These are phyloP conservation scores for Sycophila sp. DNA, from an alignment of 1,140 invertebrate genomes.

Conservation along the genomic window DNA sequence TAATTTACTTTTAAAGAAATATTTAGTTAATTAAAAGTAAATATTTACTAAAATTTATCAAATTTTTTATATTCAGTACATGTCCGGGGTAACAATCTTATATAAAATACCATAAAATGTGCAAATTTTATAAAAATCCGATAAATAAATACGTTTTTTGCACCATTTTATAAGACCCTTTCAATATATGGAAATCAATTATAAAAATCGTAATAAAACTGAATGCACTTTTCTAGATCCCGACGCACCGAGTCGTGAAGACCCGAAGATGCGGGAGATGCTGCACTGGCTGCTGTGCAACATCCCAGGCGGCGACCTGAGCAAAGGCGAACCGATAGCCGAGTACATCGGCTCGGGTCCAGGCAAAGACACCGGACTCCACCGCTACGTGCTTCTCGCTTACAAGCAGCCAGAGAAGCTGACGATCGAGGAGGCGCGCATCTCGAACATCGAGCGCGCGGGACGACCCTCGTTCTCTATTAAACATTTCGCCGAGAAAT, in stretches of 20 bases:
- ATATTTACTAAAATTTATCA: neutral
- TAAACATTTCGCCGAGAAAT: conserved; percentile 56
- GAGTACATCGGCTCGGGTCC: conserved; percentile 68
- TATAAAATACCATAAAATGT: neutral
- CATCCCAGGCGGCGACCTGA: conserved; percentile 67
- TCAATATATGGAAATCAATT: too few relatives aligned
- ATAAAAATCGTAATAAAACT: too few relatives aligned
- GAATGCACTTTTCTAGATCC: too few relatives aligned
- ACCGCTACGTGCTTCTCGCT: conserved; percentile 75
- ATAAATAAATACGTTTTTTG: too few relatives aligned
- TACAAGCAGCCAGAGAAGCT: conserved; percentile 70
- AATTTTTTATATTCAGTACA: too few relatives aligned
- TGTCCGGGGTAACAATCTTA: too few relatives aligned
- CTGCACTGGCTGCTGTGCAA: conserved; percentile 72
- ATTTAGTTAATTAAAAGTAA: too few relatives aligned
- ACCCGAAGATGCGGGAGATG: conserved; percentile 63
- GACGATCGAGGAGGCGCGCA: conserved; percentile 60
- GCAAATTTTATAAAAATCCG: neutral
- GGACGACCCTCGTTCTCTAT: conserved; percentile 51
- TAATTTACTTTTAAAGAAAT: too few relatives aligned
- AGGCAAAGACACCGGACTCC: conserved; percentile 64
- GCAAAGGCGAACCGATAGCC: conserved; percentile 66
- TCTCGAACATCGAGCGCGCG: conserved; percentile 2
- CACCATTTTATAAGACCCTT: too few relatives aligned
- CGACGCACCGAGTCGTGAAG: conserved; percentile 66